A percentile compares a stretch with the other conserved stretches of the same genome.
phyloP scores from a whole-genome alignment of 2,888 invertebrate species.

The Colletes collaris region DNA sequence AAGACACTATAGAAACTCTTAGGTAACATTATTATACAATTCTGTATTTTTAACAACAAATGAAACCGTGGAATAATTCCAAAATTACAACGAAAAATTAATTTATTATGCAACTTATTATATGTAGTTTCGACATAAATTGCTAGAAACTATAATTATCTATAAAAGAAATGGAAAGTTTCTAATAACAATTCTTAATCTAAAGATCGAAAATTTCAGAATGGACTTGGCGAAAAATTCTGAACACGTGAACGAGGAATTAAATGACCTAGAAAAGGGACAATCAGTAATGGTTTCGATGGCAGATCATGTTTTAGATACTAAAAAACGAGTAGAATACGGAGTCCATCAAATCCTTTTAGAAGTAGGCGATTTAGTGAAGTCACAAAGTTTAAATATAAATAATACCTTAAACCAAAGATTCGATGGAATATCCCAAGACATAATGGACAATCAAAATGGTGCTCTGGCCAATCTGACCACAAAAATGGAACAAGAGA shows the following conservation, averaged over 20 bases:
- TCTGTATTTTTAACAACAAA: not conserved
- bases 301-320: conserved; percentile 92
- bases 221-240: conserved; percentile 75
- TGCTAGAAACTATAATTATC: no score
- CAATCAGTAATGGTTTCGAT: conserved; percentile 92
- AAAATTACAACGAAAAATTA: no score
- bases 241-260: conserved; percentile 74
- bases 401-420: conserved; percentile 88
- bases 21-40: conserved; percentile 81
- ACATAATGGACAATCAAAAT: conserved; percentile 89
- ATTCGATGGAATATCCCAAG: conserved; percentile 88
- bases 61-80: not conserved
- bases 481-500: conserved; percentile 90
- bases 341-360: conserved; percentile 92
- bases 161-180: not conserved
- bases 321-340: conserved; percentile 92
- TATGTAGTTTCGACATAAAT: not conserved
- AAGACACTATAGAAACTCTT: conserved; percentile 86
- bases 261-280: conserved; percentile 87
- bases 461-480: conserved; percentile 90
- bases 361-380: conserved; percentile 89
- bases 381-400: conserved; percentile 86
- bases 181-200: conserved; percentile 1
- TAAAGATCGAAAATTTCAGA: conserved; percentile 56
- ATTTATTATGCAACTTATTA: no score